Evolutionary conservation across 1,140 invertebrate species (phyloP), one percentile per base, ranked within the genome.

Genomic region (Brachionus rubens): DNA sequence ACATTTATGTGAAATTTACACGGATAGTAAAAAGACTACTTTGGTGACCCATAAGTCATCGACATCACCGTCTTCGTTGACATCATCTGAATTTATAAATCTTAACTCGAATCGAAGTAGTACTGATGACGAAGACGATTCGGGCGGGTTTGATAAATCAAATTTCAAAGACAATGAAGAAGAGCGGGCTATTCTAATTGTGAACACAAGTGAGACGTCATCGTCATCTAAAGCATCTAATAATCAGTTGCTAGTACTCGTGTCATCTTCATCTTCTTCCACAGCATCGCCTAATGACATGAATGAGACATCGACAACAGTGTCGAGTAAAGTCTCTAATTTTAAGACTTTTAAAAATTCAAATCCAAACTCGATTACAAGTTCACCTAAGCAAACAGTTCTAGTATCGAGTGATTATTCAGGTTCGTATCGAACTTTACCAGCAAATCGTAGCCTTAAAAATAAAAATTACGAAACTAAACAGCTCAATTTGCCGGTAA

Each of bases 201-300:
- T 72, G 2, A 72, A 72, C 68, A 72, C 68, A 24, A 72, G 68
- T 24, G n/a, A n/a, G n/a, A n/a, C n/a, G n/a, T n/a, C n/a, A n/a
- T n/a, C n/a, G n/a, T n/a, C n/a, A n/a, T n/a, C n/a, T n/a, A n/a
- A n/a, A n/a, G n/a, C n/a, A n/a, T n/a, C n/a, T n/a, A 59, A 40
- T 36, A 65, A 65, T 28, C 59, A 65, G n/a, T 41, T 65, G 5
- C 21, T 65, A 41, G 59, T 65, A 3, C 19, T 65, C 19, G 40
- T 65, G 3, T 43, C 36, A 9, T 65, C 59, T 7, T 65, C 59
- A 14, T 46, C 43, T 56, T 56, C 24, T 9, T 56, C 52, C 16
- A 28, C 24, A 56, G 3, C 52, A n/a, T 33, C 52, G 3, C 52
- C 52, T 9, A 56, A 21, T 28, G 68, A 72, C 0, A 72, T 40